Evolutionary conservation across 1,140 invertebrate species (phyloP).

Genomic region (Drosophila tristis): DNA sequence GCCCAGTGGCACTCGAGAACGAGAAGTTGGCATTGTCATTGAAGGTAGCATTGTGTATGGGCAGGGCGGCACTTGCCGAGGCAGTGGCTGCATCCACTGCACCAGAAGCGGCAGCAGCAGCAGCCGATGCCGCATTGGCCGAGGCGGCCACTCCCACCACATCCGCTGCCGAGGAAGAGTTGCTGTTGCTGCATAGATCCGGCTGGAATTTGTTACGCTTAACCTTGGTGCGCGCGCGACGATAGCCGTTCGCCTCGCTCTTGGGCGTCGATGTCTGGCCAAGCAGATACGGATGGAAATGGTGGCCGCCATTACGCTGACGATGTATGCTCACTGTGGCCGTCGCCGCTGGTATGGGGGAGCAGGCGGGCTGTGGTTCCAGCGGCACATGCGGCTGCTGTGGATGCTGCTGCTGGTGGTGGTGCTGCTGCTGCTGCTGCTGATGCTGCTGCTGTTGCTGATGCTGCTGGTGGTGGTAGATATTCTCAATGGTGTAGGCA

Average conservation of each 20-base stretch:
- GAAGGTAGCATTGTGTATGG: slow-evolving; percentile 36
- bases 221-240: slow-evolving; percentile 58
- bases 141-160: slow-evolving; percentile 1
- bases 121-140: slow-evolving; percentile 9
- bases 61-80: slow-evolving; percentile 50
- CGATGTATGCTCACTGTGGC: slow-evolving; percentile 17
- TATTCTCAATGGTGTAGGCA: slow-evolving; percentile 76
- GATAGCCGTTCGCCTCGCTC: slow-evolving; percentile 53
- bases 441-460: slow-evolving; percentile 25
- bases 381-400: slow-evolving; percentile 22
- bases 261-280: slow-evolving; percentile 81
- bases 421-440: slow-evolving; percentile 15
- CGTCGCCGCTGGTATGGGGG: slow-evolving; percentile 26
- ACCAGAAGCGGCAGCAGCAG: slow-evolving; percentile 9
- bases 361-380: slow-evolving; percentile 22
- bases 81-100: background rate
- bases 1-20: slow-evolving; percentile 72
- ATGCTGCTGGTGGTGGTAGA: slow-evolving; percentile 69
- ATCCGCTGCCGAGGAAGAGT: slow-evolving; percentile 66
- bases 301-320: slow-evolving; percentile 62
- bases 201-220: slow-evolving; percentile 64
- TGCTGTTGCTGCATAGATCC: slow-evolving; percentile 70
- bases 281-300: slow-evolving; percentile 76
- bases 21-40: slow-evolving; percentile 82
- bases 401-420: slow-evolving; percentile 20